A percentile compares a stretch with the other conserved stretches of the same genome.
Evolutionary conservation across 2,797 vertebrate genomes (phyloP).

Genomic region (Myotis daubentonii): DNA sequence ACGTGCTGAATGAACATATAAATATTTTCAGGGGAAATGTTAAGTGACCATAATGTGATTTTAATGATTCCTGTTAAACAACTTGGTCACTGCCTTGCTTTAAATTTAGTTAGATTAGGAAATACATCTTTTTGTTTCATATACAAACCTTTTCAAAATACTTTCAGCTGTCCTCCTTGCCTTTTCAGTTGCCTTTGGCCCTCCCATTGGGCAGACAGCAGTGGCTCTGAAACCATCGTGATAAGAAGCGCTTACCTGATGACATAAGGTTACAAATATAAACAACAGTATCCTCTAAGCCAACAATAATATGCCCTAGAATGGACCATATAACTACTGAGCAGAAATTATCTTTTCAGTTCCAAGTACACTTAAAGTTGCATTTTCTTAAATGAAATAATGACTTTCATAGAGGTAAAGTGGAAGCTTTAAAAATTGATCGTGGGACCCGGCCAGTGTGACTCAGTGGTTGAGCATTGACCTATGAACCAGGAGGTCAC

Average conservation of each 20-base stretch:
- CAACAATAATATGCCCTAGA: neutral
- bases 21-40: neutral
- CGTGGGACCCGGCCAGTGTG: too few species aligned
- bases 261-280: conserved; percentile 53
- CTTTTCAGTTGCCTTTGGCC: conserved; percentile 88
- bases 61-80: conserved; percentile 7
- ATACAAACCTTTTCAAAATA: conserved; percentile 88
- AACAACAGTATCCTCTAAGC: neutral
- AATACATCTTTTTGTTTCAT: neutral
- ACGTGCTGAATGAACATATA: neutral
- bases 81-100: neutral
- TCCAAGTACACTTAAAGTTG: neutral
- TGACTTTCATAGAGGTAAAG: neutral
- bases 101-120: neutral
- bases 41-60: neutral
- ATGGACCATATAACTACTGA: neutral
- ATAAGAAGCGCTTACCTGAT: conserved; percentile 91
- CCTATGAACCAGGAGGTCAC: too few species aligned
- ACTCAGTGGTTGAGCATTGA: too few species aligned
- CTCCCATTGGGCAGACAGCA: conserved; percentile 90
- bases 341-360: neutral
- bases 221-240: conserved; percentile 91
- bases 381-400: conserved; percentile 13
- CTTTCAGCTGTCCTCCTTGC: conserved; percentile 88
- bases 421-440: neutral